Evolutionary conservation across 2,888 invertebrate genomes (phyloP).

Genomic region (Leptura quadrifasciata): DNA sequence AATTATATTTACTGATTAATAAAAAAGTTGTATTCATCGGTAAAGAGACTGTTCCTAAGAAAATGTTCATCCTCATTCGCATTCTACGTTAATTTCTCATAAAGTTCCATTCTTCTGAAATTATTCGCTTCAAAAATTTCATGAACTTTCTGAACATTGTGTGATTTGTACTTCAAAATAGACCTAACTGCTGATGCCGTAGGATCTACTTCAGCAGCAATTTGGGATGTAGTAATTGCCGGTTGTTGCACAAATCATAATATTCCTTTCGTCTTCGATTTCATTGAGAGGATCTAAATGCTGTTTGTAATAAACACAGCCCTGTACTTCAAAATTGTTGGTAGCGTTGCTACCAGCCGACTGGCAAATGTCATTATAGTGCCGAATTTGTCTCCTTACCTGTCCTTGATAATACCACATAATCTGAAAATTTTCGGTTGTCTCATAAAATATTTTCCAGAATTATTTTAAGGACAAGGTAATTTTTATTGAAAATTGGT

Average conservation of each 20-base stretch:
- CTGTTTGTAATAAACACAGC: slow-evolving; percentile 13
- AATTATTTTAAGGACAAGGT: not conserved
- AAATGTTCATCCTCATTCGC: slow-evolving; percentile 16
- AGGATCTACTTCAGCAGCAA: not conserved
- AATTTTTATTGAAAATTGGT: no score
- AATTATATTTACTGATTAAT: slow-evolving; percentile 14
- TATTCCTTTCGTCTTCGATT: not conserved
- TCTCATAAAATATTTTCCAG: not conserved
- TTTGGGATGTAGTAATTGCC: not conserved
- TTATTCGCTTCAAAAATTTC: slow-evolving; percentile 9
- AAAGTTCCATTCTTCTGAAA: not conserved
- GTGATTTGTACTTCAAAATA: not conserved
- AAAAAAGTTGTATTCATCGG: slow-evolving; percentile 28
- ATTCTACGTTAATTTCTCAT: not conserved
- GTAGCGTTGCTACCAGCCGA: not conserved
- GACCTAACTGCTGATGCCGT: not conserved
- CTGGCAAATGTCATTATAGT: not conserved
- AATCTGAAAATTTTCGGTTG: not conserved
- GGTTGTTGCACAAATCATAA: not conserved
- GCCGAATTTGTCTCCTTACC: not conserved
- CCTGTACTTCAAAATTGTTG: slow-evolving; percentile 8
- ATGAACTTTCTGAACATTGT: not conserved
- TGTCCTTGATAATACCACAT: not conserved
- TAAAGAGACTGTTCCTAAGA: slow-evolving; percentile 18
- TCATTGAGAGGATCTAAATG: not conserved